phyloP scores from a whole-genome alignment of 2,113 vertebrate species.

The Hyla sarda region DNA sequence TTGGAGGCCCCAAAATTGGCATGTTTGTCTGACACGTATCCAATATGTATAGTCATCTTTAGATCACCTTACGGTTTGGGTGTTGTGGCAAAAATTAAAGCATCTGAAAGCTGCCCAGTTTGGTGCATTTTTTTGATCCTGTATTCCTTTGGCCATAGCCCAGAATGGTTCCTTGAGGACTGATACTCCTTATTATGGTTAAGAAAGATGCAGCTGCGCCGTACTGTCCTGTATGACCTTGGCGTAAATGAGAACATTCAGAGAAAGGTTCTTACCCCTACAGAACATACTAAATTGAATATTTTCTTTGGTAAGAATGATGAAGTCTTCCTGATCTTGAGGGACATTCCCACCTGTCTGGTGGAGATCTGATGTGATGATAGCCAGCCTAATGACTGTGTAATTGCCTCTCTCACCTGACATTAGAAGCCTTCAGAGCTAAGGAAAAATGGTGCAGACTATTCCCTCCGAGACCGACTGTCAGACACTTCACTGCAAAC shows the following conservation, averaged over 20 bases:
- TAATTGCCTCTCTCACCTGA: slow-evolving; percentile 47
- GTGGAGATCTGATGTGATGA: slow-evolving; percentile 8
- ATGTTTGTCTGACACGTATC: too few relatives aligned
- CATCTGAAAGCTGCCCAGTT: too few relatives aligned
- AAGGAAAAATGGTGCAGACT: slow-evolving; percentile 13
- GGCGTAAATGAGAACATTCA: neutral
- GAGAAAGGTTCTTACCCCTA: neutral
- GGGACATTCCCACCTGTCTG: neutral
- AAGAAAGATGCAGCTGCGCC: neutral
- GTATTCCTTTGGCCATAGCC: too few relatives aligned
- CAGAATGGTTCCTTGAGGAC: too few relatives aligned
- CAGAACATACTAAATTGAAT: neutral
- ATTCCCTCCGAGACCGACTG: slow-evolving; percentile 27
- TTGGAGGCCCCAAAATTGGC: too few relatives aligned
- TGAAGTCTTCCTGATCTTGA: neutral
- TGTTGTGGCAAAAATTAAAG: too few relatives aligned
- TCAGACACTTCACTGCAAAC: slow-evolving; percentile 30
- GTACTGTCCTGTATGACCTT: neutral
- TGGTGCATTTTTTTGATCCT: too few relatives aligned
- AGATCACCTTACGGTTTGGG: too few relatives aligned
- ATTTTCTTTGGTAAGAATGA: neutral
- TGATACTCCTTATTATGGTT: too few relatives aligned
- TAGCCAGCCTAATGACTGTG: slow-evolving; percentile 22
- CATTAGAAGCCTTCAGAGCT: slow-evolving; percentile 1
- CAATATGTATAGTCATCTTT: too few relatives aligned